Base-by-base conservation (phyloP, 2,888 invertebrate species). In the Zygogramma bicolorata region DNA sequence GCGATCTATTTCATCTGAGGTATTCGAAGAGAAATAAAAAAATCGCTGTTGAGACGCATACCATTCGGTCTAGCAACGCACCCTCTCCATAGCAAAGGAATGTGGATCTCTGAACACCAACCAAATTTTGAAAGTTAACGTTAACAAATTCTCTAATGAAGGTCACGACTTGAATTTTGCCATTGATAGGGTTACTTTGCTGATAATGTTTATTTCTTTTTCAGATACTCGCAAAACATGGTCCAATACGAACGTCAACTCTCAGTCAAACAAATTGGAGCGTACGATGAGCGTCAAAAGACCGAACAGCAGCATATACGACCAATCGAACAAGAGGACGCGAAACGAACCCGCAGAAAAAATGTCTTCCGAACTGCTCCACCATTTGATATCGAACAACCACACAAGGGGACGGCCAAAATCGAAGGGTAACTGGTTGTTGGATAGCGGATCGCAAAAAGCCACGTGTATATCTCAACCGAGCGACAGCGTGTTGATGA, bases 401-500 rank as follows among this genome's bases (percentile, higher is more conserved):
- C 81, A 81, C 71, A 80, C 80, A 66, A 75, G 84, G 70, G 85
- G 85, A 1, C 81, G 85, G 34, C 83, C 86, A 13, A 87, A 86
- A 79, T 83, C 81, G 31, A 85, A 86, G 74, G 82, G 79, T 53
- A 84, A 83, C 77, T 88, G 87, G 87, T 77, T 85, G 75, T 68
- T 85, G 65, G 85, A 86, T 81, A 81, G 84, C 18, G 83, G 85
- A 10, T 81, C 84, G 2, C 84, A 86, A 71, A 86, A 86, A 75
- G 86, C 86, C 13, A 84, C 86, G 6, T 86, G 86, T 74, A 84
- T 84, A 75, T 86, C 85, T 70, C 89, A 90, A 75, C 90, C 90
- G 71, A 92, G 92, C 68, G 93, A 92, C 80, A 94, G 94, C 87
- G 97, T 97, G 85, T 92, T 97, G 84, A 95, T 96, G 93, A 97